Conservation (phyloP, 2,797 vertebrate genomes). For the Protosalanx chinensis region DNA sequence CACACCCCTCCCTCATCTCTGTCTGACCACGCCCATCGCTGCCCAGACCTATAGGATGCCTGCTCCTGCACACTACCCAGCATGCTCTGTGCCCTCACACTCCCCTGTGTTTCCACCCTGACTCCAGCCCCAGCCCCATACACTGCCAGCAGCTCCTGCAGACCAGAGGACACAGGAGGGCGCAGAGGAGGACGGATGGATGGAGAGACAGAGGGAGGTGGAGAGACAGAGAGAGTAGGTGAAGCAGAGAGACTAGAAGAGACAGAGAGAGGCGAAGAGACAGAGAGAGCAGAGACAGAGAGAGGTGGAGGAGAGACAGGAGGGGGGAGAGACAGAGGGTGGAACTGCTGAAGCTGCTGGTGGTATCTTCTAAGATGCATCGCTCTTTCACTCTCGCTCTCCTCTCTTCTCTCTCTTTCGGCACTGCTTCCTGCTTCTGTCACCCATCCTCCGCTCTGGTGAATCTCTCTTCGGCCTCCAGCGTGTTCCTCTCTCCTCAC, state of each 20-base stretch:
- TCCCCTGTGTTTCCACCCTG: neutral
- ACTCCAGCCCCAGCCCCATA: conserved; percentile 52
- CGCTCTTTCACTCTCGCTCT: conserved; percentile 71
- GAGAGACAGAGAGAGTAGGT: neutral
- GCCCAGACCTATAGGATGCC: conserved; percentile 9
- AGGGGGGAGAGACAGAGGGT: conserved; percentile 54
- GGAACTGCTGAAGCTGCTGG: conserved; percentile 80
- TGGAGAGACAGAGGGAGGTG: neutral
- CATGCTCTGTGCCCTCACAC: conserved; percentile 10
- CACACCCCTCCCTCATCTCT: conserved; percentile 8
- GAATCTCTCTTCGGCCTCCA: conserved; percentile 9
- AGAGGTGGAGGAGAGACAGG: neutral
- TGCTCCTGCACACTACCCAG: conserved; percentile 15
- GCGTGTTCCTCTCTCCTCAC: conserved; percentile 1
- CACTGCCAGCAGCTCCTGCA: conserved; percentile 61
- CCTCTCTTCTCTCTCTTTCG: conserved; percentile 14
- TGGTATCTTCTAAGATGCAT: conserved; percentile 83
- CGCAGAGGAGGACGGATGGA: conserved; percentile 30
- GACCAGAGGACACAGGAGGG: conserved; percentile 54
- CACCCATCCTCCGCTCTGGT: conserved; percentile 12
- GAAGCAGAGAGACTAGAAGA: neutral
- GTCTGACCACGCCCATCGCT: conserved; percentile 38
- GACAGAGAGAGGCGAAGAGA: conserved; percentile 16
- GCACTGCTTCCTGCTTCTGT: conserved; percentile 7
- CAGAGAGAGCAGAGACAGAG: conserved; percentile 6